phyloP scores from a whole-genome alignment of 2,113 vertebrate species.

The Ellobius talpinus region DNA sequence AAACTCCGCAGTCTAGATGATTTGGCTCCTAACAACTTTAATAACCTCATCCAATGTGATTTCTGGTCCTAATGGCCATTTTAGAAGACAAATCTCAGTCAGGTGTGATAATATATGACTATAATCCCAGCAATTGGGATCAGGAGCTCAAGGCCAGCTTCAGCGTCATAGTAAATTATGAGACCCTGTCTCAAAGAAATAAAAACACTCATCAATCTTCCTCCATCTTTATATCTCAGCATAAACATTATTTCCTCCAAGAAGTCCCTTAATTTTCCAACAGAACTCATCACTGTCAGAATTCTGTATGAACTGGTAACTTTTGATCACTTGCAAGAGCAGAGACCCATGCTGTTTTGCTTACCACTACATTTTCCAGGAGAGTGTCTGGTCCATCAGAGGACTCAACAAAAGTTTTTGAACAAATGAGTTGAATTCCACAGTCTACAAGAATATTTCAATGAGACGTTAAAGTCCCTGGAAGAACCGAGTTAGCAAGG shows the following conservation, averaged over 20 bases:
- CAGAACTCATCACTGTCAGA: not conserved
- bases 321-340: not conserved
- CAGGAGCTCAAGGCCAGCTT: not conserved
- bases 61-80: not conserved
- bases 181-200: not conserved
- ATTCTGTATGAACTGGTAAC: not conserved
- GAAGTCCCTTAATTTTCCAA: not conserved
- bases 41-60: not conserved
- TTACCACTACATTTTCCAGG: not conserved
- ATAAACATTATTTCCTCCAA: not conserved
- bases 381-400: not conserved
- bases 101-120: not conserved
- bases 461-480: constrained; percentile 24
- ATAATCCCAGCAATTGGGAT: not conserved
- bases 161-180: not conserved
- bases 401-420: not conserved
- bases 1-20: not conserved
- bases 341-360: not conserved
- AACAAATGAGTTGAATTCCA: not conserved
- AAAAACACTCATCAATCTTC: not conserved
- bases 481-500: not conserved
- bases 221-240: not conserved
- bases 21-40: not conserved
- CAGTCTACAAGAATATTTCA: constrained; percentile 15
- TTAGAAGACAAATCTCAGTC: constrained; percentile 22